Evolutionary conservation across 2,113 vertebrate genomes (phyloP), one percentile per base, ranked within the genome.

Genomic region (Chiloscyllium plagiosum): DNA sequence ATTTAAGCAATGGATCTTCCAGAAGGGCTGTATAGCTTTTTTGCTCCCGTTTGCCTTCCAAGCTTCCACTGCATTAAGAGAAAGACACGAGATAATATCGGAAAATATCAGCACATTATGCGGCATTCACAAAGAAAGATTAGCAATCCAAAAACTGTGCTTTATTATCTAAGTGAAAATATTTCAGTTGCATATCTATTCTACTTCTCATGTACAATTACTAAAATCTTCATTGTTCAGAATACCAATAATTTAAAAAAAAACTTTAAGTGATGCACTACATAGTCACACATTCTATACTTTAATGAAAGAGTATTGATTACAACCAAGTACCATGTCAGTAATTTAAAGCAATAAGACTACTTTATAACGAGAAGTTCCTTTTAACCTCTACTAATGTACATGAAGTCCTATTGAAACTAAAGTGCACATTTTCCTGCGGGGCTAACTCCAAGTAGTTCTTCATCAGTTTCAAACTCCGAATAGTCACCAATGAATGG

Each of bases 21-120:
- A 99, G 97, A 95, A 99, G 97, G 0, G 98, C 98, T 97, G 99
- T 99, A 97, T 99, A 99, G 97, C 99, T 99, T 97, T 98, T 99
- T 96, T 98, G 99, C 96, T 99, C 99, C 96, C 99, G 97, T 95
- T 99, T 99, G n/a, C 99, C 99, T 96, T 99, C 99, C 96, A 99
- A 97, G 97, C 99, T 99, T 86, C 99, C 99, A 97, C 99, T 99
- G 61, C 7, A 85, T 85, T 96, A 13, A 96, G 1, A 95, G 13
- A 96, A 83, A 33, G 96, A n/a, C 13, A 12, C 1, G 8, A 76
- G 47, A 95, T n/a, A 95, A 42, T 70, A 70, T 29, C 86, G 56
- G 52, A 22, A 19, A 7, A 1, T 12, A 12, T 70, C 17, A 69
- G 29, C 5, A 33, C 12, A 66, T 66, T 37, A 69, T 68, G 4